Conservation (phyloP, 2,113 vertebrate species). For the Hucho hucho region DNA sequence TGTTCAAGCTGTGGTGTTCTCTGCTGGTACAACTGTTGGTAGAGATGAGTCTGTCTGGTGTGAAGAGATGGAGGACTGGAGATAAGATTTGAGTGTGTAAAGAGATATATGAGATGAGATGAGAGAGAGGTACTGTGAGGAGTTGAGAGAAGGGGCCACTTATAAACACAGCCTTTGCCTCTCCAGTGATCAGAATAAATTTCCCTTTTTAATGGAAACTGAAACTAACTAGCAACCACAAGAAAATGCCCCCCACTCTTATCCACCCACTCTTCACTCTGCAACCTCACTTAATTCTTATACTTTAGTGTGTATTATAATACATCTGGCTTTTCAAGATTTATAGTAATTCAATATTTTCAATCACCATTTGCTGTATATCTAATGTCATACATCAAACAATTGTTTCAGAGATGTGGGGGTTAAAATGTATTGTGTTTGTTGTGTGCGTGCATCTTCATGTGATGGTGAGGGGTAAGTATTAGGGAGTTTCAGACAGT, state of each 20-base stretch:
- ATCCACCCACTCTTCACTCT: background rate
- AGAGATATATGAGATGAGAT: background rate
- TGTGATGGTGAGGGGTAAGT: no score
- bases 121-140: slow-evolving; percentile 25
- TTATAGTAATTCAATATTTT: background rate
- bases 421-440: background rate
- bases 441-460: background rate
- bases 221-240: slow-evolving; percentile 33
- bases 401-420: no score
- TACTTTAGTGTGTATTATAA: no score
- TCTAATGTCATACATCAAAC: background rate
- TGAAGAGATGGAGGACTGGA: background rate
- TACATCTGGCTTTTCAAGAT: no score
- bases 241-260: background rate
- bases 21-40: background rate
- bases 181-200: slow-evolving; percentile 36
- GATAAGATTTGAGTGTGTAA: background rate
- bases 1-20: background rate
- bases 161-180: slow-evolving; percentile 25
- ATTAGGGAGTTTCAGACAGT: background rate
- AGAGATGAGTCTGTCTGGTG: background rate
- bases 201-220: slow-evolving; percentile 38
- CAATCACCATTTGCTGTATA: background rate
- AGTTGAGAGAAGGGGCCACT: background rate
- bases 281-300: background rate